phyloP scores from a whole-genome alignment of 2,888 invertebrate genomes.

The Papilio gigon region DNA sequence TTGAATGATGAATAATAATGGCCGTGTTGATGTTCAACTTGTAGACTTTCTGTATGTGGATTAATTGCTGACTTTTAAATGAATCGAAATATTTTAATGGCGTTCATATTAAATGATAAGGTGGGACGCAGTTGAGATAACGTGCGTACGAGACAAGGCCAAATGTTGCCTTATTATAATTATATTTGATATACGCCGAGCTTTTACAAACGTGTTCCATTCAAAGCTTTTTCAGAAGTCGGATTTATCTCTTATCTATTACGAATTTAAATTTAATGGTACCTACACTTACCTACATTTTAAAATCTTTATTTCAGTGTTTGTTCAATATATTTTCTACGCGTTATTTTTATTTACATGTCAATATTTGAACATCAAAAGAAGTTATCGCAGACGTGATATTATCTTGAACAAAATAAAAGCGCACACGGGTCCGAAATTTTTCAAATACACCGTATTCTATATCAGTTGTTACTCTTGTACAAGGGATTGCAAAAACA shows the following conservation, averaged over 20 bases:
- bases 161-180: not conserved
- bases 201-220: not conserved
- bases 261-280: not conserved
- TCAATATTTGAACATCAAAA: not conserved
- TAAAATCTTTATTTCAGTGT: no score
- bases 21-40: constrained; percentile 63
- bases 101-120: constrained; percentile 50
- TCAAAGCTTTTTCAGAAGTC: not conserved
- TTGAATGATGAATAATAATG: constrained; percentile 77
- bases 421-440: constrained; percentile 4
- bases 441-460: not conserved
- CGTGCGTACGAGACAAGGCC: not conserved
- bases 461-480: constrained; percentile 14
- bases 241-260: not conserved
- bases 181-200: not conserved
- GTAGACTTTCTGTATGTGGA: constrained; percentile 70
- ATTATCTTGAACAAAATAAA: not conserved
- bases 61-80: constrained; percentile 66
- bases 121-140: constrained; percentile 22
- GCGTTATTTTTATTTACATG: not conserved
- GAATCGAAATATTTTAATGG: constrained; percentile 62
- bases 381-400: not conserved
- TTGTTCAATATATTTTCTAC: no score
- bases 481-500: constrained; percentile 51
- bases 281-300: no score